A percentile compares a stretch with the other conserved stretches of the same genome.
phyloP scores from a whole-genome alignment of 2,888 invertebrate species.

The Clunio marinus region DNA sequence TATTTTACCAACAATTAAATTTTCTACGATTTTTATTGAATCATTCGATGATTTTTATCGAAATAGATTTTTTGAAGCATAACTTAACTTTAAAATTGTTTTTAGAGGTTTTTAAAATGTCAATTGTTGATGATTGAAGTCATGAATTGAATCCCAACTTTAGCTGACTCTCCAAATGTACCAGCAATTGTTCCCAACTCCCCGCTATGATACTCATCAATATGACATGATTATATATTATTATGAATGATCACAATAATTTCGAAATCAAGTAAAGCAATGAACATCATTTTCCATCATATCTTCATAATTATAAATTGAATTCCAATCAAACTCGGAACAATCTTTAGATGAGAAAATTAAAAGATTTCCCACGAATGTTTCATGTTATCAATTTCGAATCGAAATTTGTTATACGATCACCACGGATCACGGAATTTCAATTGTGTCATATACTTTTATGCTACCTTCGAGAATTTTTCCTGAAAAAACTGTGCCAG shows the following conservation, averaged over 20 bases:
- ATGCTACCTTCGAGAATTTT: not conserved
- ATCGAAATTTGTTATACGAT: slow-evolving; percentile 69
- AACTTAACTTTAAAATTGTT: slow-evolving; percentile 51
- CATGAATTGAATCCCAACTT: slow-evolving; percentile 57
- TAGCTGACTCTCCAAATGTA: slow-evolving; percentile 68
- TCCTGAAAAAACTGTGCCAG: not conserved
- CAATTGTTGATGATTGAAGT: slow-evolving; percentile 47
- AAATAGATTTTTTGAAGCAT: slow-evolving; percentile 58
- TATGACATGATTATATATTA: no score
- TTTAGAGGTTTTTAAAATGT: slow-evolving; percentile 48
- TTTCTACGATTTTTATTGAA: slow-evolving; percentile 50
- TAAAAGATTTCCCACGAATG: slow-evolving; percentile 55
- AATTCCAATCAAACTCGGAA: slow-evolving; percentile 48
- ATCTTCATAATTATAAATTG: slow-evolving; percentile 55
- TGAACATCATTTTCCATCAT: slow-evolving; percentile 47
- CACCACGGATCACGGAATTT: slow-evolving; percentile 48
- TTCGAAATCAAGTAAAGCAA: slow-evolving; percentile 61
- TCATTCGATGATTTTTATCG: slow-evolving; percentile 56
- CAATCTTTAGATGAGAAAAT: slow-evolving; percentile 47
- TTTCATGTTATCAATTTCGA: slow-evolving; percentile 60
- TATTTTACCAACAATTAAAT: slow-evolving; percentile 2
- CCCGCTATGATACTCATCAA: no score
- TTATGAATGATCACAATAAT: slow-evolving; percentile 54
- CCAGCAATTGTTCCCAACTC: slow-evolving; percentile 61
- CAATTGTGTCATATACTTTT: not conserved